These are phyloP conservation scores for Actenoides hombroni DNA, from an alignment of 2,113 vertebrate genomes.

Conservation along the genomic window DNA sequence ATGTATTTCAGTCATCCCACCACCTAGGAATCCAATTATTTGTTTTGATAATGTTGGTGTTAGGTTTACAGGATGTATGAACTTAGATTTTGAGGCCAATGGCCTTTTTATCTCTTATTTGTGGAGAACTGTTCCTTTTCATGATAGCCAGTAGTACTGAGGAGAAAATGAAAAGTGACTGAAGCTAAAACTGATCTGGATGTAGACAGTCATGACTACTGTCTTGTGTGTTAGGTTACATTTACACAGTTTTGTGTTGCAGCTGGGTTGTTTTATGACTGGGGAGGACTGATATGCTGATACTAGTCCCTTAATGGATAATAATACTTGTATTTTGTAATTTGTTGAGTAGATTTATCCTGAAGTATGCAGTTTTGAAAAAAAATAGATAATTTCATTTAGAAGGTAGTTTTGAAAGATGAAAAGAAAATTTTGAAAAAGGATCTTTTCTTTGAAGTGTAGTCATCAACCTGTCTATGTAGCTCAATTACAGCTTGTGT, in stretches of 20 bases:
- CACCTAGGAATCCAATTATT: background rate
- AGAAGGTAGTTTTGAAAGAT: background rate
- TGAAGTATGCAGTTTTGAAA: background rate
- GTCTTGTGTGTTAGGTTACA: background rate
- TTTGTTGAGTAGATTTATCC: background rate
- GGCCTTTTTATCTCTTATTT: background rate
- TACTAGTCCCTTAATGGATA: background rate
- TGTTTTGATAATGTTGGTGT: background rate
- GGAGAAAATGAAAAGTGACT: background rate
- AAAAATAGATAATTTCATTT: background rate
- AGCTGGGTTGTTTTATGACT: background rate
- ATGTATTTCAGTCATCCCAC: background rate
- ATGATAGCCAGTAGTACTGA: background rate
- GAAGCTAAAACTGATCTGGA: background rate
- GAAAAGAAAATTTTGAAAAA: background rate
- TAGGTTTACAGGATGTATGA: background rate
- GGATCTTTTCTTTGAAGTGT: background rate
- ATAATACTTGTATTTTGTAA: background rate
- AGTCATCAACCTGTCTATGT: background rate
- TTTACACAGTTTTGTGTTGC: background rate
- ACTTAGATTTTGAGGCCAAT: background rate
- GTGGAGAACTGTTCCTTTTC: background rate
- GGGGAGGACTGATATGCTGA: background rate
- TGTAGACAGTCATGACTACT: background rate
- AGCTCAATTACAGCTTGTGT: background rate